phyloP scores from a whole-genome alignment of 2,797 vertebrate genomes.

The Microcaecilia unicolor region DNA sequence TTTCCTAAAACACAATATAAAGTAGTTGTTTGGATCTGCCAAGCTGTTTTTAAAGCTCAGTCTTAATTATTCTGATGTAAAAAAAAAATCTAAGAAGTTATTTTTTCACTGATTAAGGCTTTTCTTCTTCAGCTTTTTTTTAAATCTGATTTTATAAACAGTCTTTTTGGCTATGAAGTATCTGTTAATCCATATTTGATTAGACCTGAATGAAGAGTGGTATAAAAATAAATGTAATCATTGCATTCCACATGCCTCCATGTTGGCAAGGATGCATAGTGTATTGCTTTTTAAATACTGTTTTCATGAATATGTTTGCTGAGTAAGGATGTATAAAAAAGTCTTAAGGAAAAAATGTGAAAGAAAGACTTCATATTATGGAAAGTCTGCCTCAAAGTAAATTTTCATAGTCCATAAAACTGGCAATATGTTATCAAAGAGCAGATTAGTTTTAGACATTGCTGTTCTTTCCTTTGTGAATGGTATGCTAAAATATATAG shows the following conservation, averaged over 20 bases:
- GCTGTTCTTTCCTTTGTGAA: too few species aligned
- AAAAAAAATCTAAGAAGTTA: slow-evolving; percentile 9
- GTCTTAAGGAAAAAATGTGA: background rate
- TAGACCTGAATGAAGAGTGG: slow-evolving; percentile 14
- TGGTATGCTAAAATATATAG: too few species aligned
- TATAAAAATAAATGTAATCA: slow-evolving; percentile 24
- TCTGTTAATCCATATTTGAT: slow-evolving; percentile 14
- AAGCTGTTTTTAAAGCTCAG: background rate
- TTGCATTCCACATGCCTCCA: slow-evolving; percentile 16
- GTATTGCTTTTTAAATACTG: slow-evolving; percentile 4
- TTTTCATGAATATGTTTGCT: slow-evolving; percentile 3
- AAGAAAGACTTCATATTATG: background rate
- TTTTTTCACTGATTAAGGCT: slow-evolving; percentile 9
- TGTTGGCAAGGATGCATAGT: slow-evolving; percentile 6
- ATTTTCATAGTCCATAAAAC: slow-evolving; percentile 1
- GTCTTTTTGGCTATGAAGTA: slow-evolving; percentile 18
- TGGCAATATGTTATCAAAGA: background rate
- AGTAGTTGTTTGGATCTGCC: background rate
- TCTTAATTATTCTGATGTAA: background rate
- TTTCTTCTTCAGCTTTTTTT: too few species aligned
- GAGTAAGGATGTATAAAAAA: slow-evolving; percentile 1
- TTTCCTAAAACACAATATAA: too few species aligned
- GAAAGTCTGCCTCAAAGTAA: background rate
- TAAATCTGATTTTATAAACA: slow-evolving; percentile 3
- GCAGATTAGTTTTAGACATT: too few species aligned